These are phyloP conservation scores for Agrochola litura DNA, from an alignment of 2,888 invertebrate genomes.

Conservation along the genomic window DNA sequence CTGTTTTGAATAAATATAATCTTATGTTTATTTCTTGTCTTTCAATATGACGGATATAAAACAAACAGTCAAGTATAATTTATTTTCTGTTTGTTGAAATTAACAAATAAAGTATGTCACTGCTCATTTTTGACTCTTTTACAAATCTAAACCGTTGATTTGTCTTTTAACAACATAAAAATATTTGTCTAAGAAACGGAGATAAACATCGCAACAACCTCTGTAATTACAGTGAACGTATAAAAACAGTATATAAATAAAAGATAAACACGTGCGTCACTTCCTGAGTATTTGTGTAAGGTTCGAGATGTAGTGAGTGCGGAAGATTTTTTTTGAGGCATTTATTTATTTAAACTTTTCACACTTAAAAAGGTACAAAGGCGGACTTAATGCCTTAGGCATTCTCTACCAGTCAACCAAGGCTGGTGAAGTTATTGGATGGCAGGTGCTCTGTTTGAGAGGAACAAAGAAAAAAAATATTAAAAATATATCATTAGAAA, in stretches of 20 bases:
- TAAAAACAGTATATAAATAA: constrained; percentile 46
- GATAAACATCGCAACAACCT: constrained; percentile 31
- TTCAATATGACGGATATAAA: too few relatives aligned
- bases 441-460: too few relatives aligned
- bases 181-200: constrained; percentile 8
- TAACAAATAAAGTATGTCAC: neutral
- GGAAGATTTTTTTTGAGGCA: neutral
- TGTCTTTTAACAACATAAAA: neutral
- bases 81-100: neutral
- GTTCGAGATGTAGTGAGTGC: constrained; percentile 31
- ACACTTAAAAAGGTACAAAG: too few relatives aligned
- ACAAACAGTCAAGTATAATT: too few relatives aligned
- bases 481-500: too few relatives aligned
- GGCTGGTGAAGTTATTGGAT: too few relatives aligned
- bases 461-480: too few relatives aligned
- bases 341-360: too few relatives aligned
- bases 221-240: constrained; percentile 50
- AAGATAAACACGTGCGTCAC: constrained; percentile 42
- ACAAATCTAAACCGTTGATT: constrained; percentile 4
- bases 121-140: neutral
- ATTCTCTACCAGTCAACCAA: too few relatives aligned
- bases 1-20: too few relatives aligned
- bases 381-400: too few relatives aligned
- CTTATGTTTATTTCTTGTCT: too few relatives aligned
- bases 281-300: constrained; percentile 60